Percentiles rank a stretch among this genome's conserved stretches.
Conservation (phyloP, 2,888 invertebrate species). For the Gasteruption jaculator region DNA sequence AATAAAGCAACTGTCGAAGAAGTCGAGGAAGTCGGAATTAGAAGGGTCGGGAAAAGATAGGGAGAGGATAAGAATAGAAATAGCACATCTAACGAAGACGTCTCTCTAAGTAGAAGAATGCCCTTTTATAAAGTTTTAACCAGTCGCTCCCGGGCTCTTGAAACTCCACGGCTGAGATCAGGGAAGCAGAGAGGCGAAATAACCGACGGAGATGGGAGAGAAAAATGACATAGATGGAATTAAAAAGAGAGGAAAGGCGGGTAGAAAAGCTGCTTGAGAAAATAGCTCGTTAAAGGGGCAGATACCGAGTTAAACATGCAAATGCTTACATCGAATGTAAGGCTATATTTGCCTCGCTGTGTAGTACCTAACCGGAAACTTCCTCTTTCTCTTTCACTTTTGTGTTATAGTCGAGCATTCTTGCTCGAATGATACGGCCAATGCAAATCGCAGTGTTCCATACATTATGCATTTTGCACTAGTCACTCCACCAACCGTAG, state of each 20-base stretch:
- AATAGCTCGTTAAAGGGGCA: slow-evolving; percentile 28
- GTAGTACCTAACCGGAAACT: no score
- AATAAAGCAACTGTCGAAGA: no score
- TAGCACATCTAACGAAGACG: no score
- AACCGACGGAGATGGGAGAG: no score
- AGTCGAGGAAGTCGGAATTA: no score
- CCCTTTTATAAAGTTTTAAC: slow-evolving; percentile 30
- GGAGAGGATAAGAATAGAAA: not conserved
- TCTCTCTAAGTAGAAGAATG: slow-evolving; percentile 21
- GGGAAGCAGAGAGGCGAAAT: no score
- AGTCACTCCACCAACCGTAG: no score
- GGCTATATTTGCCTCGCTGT: not conserved
- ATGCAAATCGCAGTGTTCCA: slow-evolving; percentile 37
- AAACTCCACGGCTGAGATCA: no score
- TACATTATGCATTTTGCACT: slow-evolving; percentile 34
- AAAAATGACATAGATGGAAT: no score
- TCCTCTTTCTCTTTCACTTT: no score
- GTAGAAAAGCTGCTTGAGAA: slow-evolving; percentile 20
- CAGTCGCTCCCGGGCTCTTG: slow-evolving; percentile 20
- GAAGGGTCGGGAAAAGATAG: no score
- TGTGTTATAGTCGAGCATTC: no score
- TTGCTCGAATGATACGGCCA: slow-evolving; percentile 22
- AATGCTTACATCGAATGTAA: slow-evolving; percentile 32
- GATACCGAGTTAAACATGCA: slow-evolving; percentile 31
- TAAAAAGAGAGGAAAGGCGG: slow-evolving; percentile 12